Conservation (phyloP, 2,888 invertebrate species). For the Drosophila kuntzei region DNA sequence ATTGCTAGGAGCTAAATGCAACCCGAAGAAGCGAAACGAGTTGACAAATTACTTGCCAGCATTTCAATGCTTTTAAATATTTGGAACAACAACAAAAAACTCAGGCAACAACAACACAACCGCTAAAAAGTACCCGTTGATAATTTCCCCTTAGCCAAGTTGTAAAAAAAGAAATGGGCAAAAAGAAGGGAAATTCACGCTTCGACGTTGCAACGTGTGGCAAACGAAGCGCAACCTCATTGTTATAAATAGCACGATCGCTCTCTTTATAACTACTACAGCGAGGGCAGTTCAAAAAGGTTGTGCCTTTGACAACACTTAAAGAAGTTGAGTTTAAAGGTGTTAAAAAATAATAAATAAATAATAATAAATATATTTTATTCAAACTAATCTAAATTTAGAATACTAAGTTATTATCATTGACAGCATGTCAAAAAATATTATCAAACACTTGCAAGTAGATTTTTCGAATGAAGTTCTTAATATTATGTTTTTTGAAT, state of each 20-base stretch:
- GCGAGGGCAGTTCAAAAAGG: conserved; percentile 12
- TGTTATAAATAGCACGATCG: conserved; percentile 58
- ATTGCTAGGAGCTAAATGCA: conserved; percentile 43
- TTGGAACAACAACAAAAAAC: conserved; percentile 41
- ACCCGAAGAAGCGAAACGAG: conserved; percentile 54
- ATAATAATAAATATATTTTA: too few species aligned
- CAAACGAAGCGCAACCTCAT: conserved; percentile 68
- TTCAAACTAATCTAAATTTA: too few species aligned
- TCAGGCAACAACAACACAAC: background rate
- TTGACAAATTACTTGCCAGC: conserved; percentile 72
- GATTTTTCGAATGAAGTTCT: too few species aligned
- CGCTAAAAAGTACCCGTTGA: conserved; percentile 20
- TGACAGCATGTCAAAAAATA: too few species aligned
- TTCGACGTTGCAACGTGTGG: conserved; percentile 49
- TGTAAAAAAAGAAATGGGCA: conserved; percentile 2
- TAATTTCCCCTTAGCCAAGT: conserved; percentile 44
- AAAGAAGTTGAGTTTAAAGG: too few species aligned
- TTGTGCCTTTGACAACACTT: background rate
- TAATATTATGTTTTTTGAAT: too few species aligned
- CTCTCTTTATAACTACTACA: conserved; percentile 42
- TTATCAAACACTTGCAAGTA: too few species aligned
- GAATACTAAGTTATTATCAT: too few species aligned
- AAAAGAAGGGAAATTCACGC: conserved; percentile 49
- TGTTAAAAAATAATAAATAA: too few species aligned
- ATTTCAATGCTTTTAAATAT: conserved; percentile 52